These are phyloP conservation scores for Noctilio leporinus DNA, from an alignment of 2,113 vertebrate species.

Conservation along the genomic window DNA sequence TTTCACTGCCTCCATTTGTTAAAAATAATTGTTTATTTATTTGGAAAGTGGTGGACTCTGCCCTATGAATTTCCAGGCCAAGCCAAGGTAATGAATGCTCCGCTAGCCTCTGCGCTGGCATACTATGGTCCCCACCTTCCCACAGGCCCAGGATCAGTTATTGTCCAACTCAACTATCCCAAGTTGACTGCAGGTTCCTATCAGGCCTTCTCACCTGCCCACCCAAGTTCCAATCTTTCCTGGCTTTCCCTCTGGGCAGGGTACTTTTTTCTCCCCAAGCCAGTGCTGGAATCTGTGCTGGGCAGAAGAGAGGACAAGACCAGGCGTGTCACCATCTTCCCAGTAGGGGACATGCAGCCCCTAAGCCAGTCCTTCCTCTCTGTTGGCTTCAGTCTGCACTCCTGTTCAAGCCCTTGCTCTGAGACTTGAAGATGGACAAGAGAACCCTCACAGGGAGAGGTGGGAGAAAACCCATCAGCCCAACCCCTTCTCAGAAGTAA, in stretches of 20 bases:
- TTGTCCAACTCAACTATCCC: slow-evolving; percentile 30
- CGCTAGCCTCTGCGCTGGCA: slow-evolving; percentile 45
- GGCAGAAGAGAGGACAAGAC: slow-evolving; percentile 11
- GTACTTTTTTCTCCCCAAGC: slow-evolving; percentile 36
- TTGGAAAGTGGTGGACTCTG: slow-evolving; percentile 71
- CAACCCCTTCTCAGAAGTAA: slow-evolving; percentile 36
- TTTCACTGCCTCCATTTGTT: slow-evolving; percentile 57
- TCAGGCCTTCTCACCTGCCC: slow-evolving; percentile 31
- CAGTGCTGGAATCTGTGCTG: slow-evolving; percentile 51
- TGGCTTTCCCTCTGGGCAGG: slow-evolving; percentile 26
- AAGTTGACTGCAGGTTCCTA: slow-evolving; percentile 8
- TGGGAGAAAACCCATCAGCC: slow-evolving; percentile 35
- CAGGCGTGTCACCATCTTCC: slow-evolving; percentile 24
- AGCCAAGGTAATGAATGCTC: slow-evolving; percentile 48
- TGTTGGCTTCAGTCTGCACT: slow-evolving; percentile 45
- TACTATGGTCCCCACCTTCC: slow-evolving; percentile 43
- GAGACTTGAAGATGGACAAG: slow-evolving; percentile 38
- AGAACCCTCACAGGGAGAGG: slow-evolving; percentile 7
- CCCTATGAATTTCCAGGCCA: slow-evolving; percentile 55
- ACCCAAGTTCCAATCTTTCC: slow-evolving; percentile 29
- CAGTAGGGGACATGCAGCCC: too few relatives aligned
- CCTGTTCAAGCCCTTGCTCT: slow-evolving; percentile 14
- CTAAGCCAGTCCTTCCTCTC: slow-evolving; percentile 45
- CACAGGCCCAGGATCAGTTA: slow-evolving; percentile 16
- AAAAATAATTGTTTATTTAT: slow-evolving; percentile 73